Evolutionary conservation across 2,888 invertebrate genomes (phyloP), one percentile per base, ranked within the genome.

Genomic region (Incurvaria masculella): DNA sequence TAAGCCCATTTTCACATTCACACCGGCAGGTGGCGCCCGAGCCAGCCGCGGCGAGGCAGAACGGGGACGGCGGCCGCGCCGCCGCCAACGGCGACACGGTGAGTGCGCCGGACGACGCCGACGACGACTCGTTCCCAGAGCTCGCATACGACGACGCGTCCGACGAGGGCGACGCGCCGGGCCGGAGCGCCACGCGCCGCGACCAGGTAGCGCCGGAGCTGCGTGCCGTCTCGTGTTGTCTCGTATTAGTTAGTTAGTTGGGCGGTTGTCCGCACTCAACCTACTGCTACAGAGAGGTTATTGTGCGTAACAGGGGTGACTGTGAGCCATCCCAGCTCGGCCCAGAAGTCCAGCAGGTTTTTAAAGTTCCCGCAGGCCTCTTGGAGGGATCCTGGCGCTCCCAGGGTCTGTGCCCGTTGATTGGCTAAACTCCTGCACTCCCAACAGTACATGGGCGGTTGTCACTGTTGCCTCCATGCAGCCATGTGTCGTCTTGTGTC

Each of bases 111-210:
- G 59, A 57, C 26, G 46, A 38, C n/a, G 19, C 52, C 4, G 58
- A 59, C 33, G 78, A 76, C 59, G 76, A 76, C 51, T 57, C 69
- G 63, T 79, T 72, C 65, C 79, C 79, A 43, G 79, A 79, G 59
- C 65, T 79, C 51, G 62, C 72, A 33, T 79, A 79, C 54, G 78
- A 73, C 45, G 78, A 76, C 46, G 64, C 61, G 21, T 72, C 72
- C 1, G 74, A 74, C 52, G 63, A 59, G 26, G 73, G 71, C 53
- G 73, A 71, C 53, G 59, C 51, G 61, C 62, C 2, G 67, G 59
- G 59, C 55, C 58, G 76, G 43, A 76, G 76, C 55, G 56, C 64
- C 51, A 79, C 79, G 4, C 61, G 79, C 53, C 61, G 79, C 52
- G 72, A 72, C 56, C 79, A 79, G 75, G 78, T 79, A 63, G 27